Evolutionary conservation across 2,797 vertebrate genomes (phyloP).

Genomic region (Pogoniulus pusillus): DNA sequence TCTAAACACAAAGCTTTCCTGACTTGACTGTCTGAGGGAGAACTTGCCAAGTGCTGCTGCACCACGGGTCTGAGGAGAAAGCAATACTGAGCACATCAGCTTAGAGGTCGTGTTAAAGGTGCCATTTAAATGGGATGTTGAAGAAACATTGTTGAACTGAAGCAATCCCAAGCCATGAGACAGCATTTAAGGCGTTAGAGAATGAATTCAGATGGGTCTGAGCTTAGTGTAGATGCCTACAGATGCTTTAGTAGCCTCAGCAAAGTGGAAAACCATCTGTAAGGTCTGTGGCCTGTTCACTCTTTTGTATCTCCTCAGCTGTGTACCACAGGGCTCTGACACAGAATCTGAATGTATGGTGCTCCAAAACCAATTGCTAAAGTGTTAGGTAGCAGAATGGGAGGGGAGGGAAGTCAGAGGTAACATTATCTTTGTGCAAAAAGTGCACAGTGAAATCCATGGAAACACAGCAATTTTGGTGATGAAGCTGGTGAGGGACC

Average conservation of each 20-base stretch:
- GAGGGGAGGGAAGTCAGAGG: not conserved
- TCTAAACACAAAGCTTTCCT: not conserved
- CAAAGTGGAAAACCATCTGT: not conserved
- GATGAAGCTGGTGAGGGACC: too few species aligned
- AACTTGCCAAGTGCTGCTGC: not conserved
- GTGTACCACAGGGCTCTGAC: not conserved
- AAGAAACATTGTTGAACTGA: not conserved
- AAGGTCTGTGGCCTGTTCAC: not conserved
- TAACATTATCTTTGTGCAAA: not conserved
- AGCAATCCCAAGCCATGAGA: not conserved
- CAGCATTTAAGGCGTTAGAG: not conserved
- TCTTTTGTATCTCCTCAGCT: not conserved
- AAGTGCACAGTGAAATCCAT: not conserved
- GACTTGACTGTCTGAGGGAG: not conserved
- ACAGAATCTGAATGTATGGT: not conserved
- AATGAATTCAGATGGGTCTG: not conserved
- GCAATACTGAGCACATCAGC: not conserved
- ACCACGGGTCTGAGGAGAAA: not conserved
- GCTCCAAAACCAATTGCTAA: not conserved
- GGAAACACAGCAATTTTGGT: not conserved
- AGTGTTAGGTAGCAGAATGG: not conserved
- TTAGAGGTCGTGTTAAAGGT: not conserved
- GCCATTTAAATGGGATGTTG: not conserved
- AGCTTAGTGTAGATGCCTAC: not conserved
- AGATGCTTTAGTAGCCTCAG: not conserved